Conservation (phyloP, 2,113 vertebrate species). For the Hemicordylus capensis region DNA sequence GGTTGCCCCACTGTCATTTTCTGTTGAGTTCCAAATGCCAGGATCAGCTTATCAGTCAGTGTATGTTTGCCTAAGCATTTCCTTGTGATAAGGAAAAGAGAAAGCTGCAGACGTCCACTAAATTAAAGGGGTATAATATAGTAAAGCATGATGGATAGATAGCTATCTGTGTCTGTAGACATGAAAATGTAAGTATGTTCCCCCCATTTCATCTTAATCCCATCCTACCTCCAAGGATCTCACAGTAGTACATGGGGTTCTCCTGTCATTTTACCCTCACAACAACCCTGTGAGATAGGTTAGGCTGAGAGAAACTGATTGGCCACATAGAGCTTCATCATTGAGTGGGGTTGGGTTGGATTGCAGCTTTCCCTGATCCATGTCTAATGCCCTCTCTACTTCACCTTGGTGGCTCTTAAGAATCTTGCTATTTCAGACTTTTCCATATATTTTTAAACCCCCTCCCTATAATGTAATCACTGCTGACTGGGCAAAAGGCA, state of each 20-base stretch:
- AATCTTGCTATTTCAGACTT: background rate
- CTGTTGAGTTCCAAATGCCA: slow-evolving; percentile 22
- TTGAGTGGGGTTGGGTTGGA: background rate
- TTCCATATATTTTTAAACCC: background rate
- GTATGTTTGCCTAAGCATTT: slow-evolving; percentile 13
- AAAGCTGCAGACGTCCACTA: slow-evolving; percentile 10
- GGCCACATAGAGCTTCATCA: background rate
- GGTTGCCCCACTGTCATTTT: background rate
- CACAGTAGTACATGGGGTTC: background rate
- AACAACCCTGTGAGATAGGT: background rate
- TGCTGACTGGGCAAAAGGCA: too few species aligned
- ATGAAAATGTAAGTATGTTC: slow-evolving; percentile 8
- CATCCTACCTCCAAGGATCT: background rate
- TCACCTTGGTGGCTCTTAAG: background rate
- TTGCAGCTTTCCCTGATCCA: background rate
- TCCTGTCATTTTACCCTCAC: background rate
- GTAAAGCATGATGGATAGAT: slow-evolving; percentile 34
- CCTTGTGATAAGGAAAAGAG: slow-evolving; percentile 6
- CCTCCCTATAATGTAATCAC: background rate
- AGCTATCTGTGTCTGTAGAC: slow-evolving; percentile 48
- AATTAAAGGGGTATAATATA: slow-evolving; percentile 23
- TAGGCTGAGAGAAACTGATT: background rate
- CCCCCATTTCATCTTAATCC: slow-evolving; percentile 16
- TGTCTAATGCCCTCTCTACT: too few species aligned
- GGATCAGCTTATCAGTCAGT: slow-evolving; percentile 38